Evolutionary conservation across 2,888 invertebrate species (phyloP), one percentile per base, ranked within the genome.

Genomic region (Cephus spinipes): DNA sequence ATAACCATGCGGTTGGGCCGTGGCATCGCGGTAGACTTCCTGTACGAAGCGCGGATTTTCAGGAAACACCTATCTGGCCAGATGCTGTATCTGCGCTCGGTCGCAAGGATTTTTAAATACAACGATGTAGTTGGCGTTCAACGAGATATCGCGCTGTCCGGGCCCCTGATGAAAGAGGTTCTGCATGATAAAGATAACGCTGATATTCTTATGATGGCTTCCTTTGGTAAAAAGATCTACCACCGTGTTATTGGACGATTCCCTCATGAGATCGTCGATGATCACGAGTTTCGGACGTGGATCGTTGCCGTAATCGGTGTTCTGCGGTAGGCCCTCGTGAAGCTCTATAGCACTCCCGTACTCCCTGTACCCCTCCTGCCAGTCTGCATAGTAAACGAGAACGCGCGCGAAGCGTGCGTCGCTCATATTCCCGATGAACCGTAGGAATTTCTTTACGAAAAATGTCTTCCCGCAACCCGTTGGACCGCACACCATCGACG

Each of bases 11-110:
- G 82, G 83, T 3, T 36, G 34, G 0, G 36, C 32, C 1, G 81
- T 82, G 1, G 82, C 80, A 68, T 82, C 81, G 71, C 75, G 75
- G 79, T 82, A 82, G 4, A 81, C 81, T 32, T 80, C 79, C 34
- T 76, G 74, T 11, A 77, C 6, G 12, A 80, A 80, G 32, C 69
- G 75, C 3, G 69, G 75, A 15, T 74, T 74, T 32, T 75, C 77
- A 3, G 75, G 77, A 12, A 33, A 68, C 12, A 77, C 77, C 35
- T 77, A 74, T 3, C 74, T 23, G 36, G 69, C 69, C 74, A 73
- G 69, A 35, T 76, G 73, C 9, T 73, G 77, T 74, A n/a, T 73
- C 74, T 77, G 77, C 0, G 12, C 77, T 15, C 77, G 68, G 34
- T 77, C 74, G 11, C 77, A 74, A 3, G 69, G 74, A n/a, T 77